Conservation (phyloP, 1,140 invertebrate genomes). For the Micrasema longulum region DNA sequence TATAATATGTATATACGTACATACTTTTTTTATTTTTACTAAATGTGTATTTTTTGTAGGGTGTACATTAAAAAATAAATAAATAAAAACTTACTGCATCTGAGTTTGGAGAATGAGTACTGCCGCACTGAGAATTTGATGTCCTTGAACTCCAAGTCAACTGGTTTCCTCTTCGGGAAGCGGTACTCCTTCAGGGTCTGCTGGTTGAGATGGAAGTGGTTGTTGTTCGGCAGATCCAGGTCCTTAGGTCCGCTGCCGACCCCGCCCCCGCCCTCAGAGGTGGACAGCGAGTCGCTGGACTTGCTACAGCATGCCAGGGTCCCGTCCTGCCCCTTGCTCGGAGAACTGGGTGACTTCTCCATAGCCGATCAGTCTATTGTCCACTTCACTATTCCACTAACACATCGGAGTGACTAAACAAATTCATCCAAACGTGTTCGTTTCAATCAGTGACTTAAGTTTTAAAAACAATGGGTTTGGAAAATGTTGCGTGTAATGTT, state of each 20-base stretch:
- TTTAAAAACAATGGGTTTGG: too few relatives aligned
- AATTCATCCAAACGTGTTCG: too few relatives aligned
- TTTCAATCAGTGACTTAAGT: too few relatives aligned
- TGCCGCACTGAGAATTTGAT: constrained; percentile 72
- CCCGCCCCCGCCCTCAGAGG: constrained; percentile 27
- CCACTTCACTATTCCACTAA: too few relatives aligned
- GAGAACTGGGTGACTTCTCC: constrained; percentile 15
- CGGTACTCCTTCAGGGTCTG: constrained; percentile 44
- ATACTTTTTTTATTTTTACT: too few relatives aligned
- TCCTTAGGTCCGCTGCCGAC: constrained; percentile 9
- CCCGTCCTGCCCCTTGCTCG: constrained; percentile 28
- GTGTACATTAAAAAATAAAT: too few relatives aligned
- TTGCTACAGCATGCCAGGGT: constrained; percentile 48
- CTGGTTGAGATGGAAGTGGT: constrained; percentile 60
- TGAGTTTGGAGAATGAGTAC: constrained; percentile 59
- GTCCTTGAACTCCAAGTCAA: constrained; percentile 78
- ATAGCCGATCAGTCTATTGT: neutral
- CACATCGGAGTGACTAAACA: too few relatives aligned
- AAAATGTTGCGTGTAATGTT: too few relatives aligned
- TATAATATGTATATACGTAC: too few relatives aligned
- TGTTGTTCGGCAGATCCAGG: constrained; percentile 60
- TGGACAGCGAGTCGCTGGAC: constrained; percentile 42
- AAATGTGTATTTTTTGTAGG: too few relatives aligned
- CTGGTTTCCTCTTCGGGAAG: constrained; percentile 61
- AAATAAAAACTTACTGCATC: constrained; percentile 62